Evolutionary conservation across 2,888 invertebrate genomes (phyloP).

Genomic region (Morpho helenor): DNA sequence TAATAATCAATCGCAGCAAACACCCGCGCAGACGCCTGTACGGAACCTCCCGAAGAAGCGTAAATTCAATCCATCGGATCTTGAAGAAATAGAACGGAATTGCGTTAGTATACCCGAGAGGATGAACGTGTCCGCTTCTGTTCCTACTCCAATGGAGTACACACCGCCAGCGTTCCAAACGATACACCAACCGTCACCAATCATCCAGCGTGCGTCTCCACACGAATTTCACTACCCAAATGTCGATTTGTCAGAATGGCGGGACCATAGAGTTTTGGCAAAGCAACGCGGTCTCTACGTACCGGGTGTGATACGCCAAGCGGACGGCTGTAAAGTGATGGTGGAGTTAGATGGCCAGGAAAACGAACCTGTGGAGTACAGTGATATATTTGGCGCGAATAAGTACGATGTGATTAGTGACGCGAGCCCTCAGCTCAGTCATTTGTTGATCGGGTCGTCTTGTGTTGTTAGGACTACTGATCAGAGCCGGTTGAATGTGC

Average conservation of each 20-base stretch:
- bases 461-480: slow-evolving; percentile 89
- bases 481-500: slow-evolving; percentile 76
- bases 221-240: slow-evolving; percentile 80
- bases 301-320: slow-evolving; percentile 92
- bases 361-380: slow-evolving; percentile 83
- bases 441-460: slow-evolving; percentile 87
- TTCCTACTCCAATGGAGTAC: slow-evolving; percentile 50
- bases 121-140: slow-evolving; percentile 38
- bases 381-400: slow-evolving; percentile 87
- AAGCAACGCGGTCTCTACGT: slow-evolving; percentile 90
- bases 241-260: slow-evolving; percentile 96
- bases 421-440: slow-evolving; percentile 91
- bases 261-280: slow-evolving; percentile 94
- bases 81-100: slow-evolving; percentile 83
- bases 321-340: slow-evolving; percentile 84
- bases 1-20: slow-evolving; percentile 51
- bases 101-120: slow-evolving; percentile 56
- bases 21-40: slow-evolving; percentile 78
- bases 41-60: slow-evolving; percentile 96
- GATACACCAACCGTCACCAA: slow-evolving; percentile 58
- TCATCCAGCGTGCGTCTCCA: slow-evolving; percentile 73
- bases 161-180: slow-evolving; percentile 47
- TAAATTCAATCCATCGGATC: slow-evolving; percentile 89
- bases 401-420: slow-evolving; percentile 95
- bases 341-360: slow-evolving; percentile 91